Evolutionary conservation across 2,888 invertebrate species (phyloP), one percentile per base, ranked within the genome.

Genomic region (Caenorhabditis macrosperma): DNA sequence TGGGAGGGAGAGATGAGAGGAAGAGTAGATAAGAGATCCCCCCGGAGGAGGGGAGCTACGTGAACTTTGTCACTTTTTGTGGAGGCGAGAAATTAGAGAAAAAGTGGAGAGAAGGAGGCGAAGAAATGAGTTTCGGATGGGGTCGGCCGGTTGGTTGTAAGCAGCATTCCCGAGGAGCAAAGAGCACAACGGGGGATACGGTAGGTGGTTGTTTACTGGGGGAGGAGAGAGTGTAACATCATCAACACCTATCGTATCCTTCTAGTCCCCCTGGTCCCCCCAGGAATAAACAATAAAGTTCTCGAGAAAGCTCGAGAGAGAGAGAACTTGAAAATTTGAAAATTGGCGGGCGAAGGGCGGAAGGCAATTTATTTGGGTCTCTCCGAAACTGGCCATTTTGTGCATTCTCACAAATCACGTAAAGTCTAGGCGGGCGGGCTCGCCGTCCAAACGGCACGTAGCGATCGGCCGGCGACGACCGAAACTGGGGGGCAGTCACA

Each of bases 361-460:
- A 50, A 69, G 54, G 61, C 54, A 54, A 61, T 61, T 71, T 61
- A 33, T 60, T 72, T 63, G 26, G 50, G 46, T 35, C 28, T 46
- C 30, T 38, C 17, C 22, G 20, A 54, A 69, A 69, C 61, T 52
- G 69, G 52, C 3, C 69, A 50, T 52, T 71, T 61, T 61, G 54
- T 30, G 63, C n/a, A 35, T 50, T 55, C 35, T 75, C 75, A 75
- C 74, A 75, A 75, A 66, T 75, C 66, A 67, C 66, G 74, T 67
- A 75, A 66, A 66, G 22, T 59, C 60, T 41, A 41, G 57, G 57
- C 61, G 64, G 57, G 57, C 61, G 63, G 48, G 57, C 63, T 64
- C 64, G 63, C 64, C 57, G 63, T n/a, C n/a, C n/a, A 64, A 74
- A 46, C 50, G 20, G 57, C 64, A 57, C 57, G 59, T 64, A 41